Percentiles rank a stretch among this genome's conserved stretches.
Conservation (phyloP, 2,113 vertebrate species). For the Monarcha castaneiventris region DNA sequence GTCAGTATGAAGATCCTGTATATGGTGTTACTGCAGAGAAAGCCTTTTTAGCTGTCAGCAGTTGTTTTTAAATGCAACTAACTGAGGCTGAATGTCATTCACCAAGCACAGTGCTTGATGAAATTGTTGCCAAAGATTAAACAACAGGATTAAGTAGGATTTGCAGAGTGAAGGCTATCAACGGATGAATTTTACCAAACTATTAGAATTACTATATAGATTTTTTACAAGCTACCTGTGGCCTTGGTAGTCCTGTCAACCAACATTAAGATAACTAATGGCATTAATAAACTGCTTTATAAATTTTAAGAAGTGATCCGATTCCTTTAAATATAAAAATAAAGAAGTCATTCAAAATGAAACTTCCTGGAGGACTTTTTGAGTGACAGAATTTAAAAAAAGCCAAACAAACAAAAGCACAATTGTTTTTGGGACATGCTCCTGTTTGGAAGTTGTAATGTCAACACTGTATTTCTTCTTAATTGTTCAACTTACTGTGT, state of each 20-base stretch:
- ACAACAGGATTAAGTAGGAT: conserved; percentile 32
- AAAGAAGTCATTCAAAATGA: neutral
- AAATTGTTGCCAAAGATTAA: conserved; percentile 48
- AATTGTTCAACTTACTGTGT: neutral
- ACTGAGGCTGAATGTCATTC: neutral
- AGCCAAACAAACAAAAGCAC: neutral
- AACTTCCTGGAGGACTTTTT: neutral
- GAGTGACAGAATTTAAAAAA: neutral
- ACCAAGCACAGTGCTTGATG: neutral
- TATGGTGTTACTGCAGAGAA: neutral
- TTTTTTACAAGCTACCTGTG: neutral
- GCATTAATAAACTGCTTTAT: neutral
- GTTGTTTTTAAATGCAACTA: conserved; percentile 2
- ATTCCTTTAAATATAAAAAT: neutral
- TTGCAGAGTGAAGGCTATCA: neutral
- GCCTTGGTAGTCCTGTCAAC: neutral
- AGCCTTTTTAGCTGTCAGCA: neutral
- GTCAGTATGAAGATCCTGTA: neutral
- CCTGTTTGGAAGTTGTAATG: neutral
- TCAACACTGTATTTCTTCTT: neutral
- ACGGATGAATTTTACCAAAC: neutral
- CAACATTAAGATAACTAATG: neutral
- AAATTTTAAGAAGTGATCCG: fast-evolving
- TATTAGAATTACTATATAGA: neutral
- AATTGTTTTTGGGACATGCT: neutral